These are phyloP conservation scores for Agelastica alni DNA, from an alignment of 2,888 invertebrate genomes.

Conservation along the genomic window DNA sequence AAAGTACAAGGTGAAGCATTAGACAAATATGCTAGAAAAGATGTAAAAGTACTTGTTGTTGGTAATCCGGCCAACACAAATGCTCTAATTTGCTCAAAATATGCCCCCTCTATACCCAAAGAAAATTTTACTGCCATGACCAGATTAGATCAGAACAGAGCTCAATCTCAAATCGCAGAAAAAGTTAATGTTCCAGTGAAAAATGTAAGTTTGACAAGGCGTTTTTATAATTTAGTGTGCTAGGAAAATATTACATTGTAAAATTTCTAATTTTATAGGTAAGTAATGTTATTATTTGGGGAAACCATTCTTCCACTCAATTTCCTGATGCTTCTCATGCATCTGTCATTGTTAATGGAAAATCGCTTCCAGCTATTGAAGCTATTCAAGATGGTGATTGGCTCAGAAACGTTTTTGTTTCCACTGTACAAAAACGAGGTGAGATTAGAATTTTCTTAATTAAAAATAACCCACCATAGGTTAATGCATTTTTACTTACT, in stretches of 20 bases:
- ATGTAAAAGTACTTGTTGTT: conserved; percentile 90
- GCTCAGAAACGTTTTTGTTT: conserved; percentile 80
- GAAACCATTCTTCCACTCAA: conserved; percentile 98
- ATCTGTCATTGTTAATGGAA: conserved; percentile 59
- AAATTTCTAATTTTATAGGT: conserved; percentile 25
- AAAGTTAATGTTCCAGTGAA: conserved; percentile 71
- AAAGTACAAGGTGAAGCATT: conserved; percentile 95
- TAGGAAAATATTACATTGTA: neutral
- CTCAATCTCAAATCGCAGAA: conserved; percentile 84
- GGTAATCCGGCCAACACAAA: conserved; percentile 99
- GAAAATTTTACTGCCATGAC: conserved; percentile 99
- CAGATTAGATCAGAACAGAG: conserved; percentile 96
- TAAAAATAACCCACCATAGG: neutral
- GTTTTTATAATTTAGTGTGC: neutral
- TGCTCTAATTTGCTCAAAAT: conserved; percentile 92
- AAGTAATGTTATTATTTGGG: conserved; percentile 96
- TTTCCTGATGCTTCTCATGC: conserved; percentile 91
- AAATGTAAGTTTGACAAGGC: conserved; percentile 55
- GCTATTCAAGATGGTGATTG: conserved; percentile 82
- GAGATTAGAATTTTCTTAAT: conserved; percentile 13
- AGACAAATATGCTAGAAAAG: conserved; percentile 63
- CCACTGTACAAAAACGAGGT: conserved; percentile 92
- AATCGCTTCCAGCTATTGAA: conserved; percentile 65
- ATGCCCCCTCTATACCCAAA: conserved; percentile 93
- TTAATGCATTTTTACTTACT: neutral